Conservation (phyloP, 2,888 invertebrate genomes). For the Axea sp. region DNA sequence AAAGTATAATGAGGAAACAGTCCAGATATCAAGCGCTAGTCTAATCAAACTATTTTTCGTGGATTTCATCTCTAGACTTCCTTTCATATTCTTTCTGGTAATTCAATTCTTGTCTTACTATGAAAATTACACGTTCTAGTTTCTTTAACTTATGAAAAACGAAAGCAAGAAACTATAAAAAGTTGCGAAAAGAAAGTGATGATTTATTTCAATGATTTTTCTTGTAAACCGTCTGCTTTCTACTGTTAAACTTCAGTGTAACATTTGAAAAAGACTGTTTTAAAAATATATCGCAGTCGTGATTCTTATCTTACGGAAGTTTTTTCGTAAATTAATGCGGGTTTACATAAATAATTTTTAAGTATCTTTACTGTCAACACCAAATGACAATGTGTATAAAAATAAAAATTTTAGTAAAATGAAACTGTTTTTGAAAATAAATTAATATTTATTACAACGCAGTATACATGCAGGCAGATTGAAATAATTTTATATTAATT, state of each 20-base stretch:
- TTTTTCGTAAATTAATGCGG: constrained; percentile 6
- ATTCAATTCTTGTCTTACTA: constrained; percentile 20
- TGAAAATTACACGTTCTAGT: constrained; percentile 18
- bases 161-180: too few relatives aligned
- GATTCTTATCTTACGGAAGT: constrained; percentile 1
- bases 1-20: constrained; percentile 36
- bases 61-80: constrained; percentile 18
- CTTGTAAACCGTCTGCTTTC: too few relatives aligned
- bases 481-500: constrained; percentile 7
- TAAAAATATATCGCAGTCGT: too few relatives aligned
- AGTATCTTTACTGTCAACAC: constrained; percentile 3
- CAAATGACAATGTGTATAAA: constrained; percentile 4
- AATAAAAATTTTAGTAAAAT: constrained; percentile 17
- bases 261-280: too few relatives aligned
- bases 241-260: too few relatives aligned
- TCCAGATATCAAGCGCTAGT: constrained; percentile 32
- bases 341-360: constrained; percentile 23
- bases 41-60: constrained; percentile 35
- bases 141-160: too few relatives aligned
- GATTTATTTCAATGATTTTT: too few relatives aligned
- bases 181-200: too few relatives aligned
- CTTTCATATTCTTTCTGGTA: constrained; percentile 12
- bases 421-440: not conserved
- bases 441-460: constrained; percentile 16
- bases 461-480: constrained; percentile 3